Conservation (phyloP, 2,797 vertebrate species). For the Apogon hyalosoma region DNA sequence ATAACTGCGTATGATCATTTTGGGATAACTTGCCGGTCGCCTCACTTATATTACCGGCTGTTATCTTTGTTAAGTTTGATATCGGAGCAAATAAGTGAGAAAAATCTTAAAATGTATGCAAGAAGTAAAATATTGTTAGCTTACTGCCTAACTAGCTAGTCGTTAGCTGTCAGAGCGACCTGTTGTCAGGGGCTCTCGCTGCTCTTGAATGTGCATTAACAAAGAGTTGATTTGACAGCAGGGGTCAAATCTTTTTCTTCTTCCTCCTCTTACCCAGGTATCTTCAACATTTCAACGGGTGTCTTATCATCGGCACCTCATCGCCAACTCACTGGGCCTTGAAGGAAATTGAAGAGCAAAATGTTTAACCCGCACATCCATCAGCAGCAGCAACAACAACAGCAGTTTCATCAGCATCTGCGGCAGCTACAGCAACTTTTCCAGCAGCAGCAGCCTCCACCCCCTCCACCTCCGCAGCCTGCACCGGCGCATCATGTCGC, state of each 20-base stretch:
- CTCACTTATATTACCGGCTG: fast-evolving
- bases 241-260: neutral
- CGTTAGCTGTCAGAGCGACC: conserved; percentile 53
- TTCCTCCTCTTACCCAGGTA: conserved; percentile 1
- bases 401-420: conserved; percentile 88
- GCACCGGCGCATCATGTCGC: conserved; percentile 83
- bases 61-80: neutral
- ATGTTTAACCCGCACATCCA: conserved; percentile 89
- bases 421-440: conserved; percentile 87
- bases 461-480: conserved; percentile 80
- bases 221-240: conserved; percentile 4
- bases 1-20: neutral
- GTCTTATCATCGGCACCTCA: conserved; percentile 3
- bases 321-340: conserved; percentile 30
- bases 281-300: neutral
- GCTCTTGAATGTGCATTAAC: conserved; percentile 14
- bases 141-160: conserved; percentile 51
- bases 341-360: conserved; percentile 37
- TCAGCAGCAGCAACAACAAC: conserved; percentile 86
- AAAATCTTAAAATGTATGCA: neutral
- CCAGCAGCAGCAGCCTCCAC: conserved; percentile 84
- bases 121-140: conserved; percentile 50
- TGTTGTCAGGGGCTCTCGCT: conserved; percentile 60
- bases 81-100: neutral
- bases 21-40: fast-evolving